Evolutionary conservation across 2,888 invertebrate genomes (phyloP).

Genomic region (Papilio demoleus): DNA sequence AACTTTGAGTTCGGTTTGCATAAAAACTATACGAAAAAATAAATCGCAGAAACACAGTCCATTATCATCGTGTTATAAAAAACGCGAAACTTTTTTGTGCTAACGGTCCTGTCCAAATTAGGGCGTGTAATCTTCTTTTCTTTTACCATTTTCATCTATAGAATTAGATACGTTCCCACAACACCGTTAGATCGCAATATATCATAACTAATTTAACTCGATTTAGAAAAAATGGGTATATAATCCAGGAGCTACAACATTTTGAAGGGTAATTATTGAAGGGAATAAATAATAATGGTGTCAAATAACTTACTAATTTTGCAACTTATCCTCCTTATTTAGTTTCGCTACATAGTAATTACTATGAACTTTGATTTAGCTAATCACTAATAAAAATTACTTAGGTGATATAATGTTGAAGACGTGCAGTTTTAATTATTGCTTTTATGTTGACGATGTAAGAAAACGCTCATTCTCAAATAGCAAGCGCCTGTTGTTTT

Average conservation of each 20-base stretch:
- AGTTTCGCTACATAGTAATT: too few relatives aligned
- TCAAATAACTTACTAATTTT: not conserved
- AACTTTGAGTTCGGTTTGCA: constrained; percentile 66
- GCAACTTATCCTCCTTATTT: too few relatives aligned
- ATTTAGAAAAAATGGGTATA: constrained; percentile 21
- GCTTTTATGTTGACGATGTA: too few relatives aligned
- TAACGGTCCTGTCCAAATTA: constrained; percentile 77
- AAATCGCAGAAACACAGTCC: constrained; percentile 77
- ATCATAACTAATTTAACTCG: constrained; percentile 38
- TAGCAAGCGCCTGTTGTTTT: not conserved
- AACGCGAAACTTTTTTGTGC: constrained; percentile 57
- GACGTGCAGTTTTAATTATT: too few relatives aligned
- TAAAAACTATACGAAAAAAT: constrained; percentile 57
- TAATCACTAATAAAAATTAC: too few relatives aligned
- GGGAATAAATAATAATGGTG: constrained; percentile 1
- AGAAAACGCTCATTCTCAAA: too few relatives aligned
- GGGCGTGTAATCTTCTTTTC: constrained; percentile 79
- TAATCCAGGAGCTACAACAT: constrained; percentile 24
- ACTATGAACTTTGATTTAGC: too few relatives aligned
- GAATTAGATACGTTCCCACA: constrained; percentile 41
- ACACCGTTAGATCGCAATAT: constrained; percentile 41
- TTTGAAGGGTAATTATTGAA: constrained; percentile 14
- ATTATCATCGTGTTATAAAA: constrained; percentile 48
- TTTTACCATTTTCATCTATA: constrained; percentile 50
- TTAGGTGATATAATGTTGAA: too few relatives aligned